phyloP scores from a whole-genome alignment of 2,797 vertebrate species.

The Anabas testudineus region DNA sequence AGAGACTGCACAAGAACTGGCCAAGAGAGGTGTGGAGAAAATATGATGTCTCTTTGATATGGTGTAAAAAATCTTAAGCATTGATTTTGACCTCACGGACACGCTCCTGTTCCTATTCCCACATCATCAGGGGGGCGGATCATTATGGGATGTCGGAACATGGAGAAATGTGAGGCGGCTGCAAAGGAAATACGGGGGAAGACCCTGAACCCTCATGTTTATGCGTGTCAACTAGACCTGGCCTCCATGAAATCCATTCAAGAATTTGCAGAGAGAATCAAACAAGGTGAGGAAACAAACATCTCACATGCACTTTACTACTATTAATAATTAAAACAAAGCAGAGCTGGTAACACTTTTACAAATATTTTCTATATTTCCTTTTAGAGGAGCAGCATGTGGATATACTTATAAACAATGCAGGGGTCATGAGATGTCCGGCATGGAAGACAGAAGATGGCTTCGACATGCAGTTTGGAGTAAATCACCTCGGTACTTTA shows the following conservation, averaged over 20 bases:
- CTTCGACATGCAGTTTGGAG: conserved; percentile 92
- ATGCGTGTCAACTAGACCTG: conserved; percentile 84
- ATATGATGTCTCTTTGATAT: not conserved
- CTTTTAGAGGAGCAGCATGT: conserved; percentile 84
- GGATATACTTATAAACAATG: conserved; percentile 90
- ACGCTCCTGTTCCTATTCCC: not conserved
- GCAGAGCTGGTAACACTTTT: not conserved
- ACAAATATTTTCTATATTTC: conserved; percentile 3
- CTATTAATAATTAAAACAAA: not conserved
- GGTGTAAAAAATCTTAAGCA: not conserved
- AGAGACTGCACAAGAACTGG: conserved; percentile 87
- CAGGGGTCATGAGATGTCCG: conserved; percentile 90
- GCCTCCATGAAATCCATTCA: conserved; percentile 87
- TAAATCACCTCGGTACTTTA: conserved; percentile 87
- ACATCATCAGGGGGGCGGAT: conserved; percentile 83
- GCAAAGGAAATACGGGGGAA: conserved; percentile 87
- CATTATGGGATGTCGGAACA: conserved; percentile 90
- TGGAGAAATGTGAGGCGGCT: conserved; percentile 88
- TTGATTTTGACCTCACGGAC: conserved; percentile 6
- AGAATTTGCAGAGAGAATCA: conserved; percentile 83
- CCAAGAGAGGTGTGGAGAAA: conserved; percentile 83
- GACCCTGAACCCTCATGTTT: conserved; percentile 85
- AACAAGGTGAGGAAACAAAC: conserved; percentile 68
- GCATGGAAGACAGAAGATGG: conserved; percentile 89
- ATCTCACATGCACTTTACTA: rapidly evolving